These are phyloP conservation scores for Spodoptera frugiperda DNA, from an alignment of 1,140 invertebrate species.

Conservation along the genomic window DNA sequence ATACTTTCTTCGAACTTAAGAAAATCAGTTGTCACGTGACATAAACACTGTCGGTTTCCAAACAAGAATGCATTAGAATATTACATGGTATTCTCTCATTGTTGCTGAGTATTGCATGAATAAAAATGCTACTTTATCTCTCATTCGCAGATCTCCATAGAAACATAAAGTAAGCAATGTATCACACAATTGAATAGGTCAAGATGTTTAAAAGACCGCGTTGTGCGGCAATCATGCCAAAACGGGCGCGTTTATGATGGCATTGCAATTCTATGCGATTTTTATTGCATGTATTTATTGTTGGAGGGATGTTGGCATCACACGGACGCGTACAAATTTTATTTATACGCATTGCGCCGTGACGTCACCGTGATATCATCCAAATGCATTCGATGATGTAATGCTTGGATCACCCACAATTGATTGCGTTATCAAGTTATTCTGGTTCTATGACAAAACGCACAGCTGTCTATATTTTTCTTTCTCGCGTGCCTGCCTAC, in stretches of 20 bases:
- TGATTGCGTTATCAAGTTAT: constrained; percentile 46
- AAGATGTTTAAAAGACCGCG: constrained; percentile 40
- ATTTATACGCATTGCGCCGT: constrained; percentile 54
- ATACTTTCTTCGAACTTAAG: neutral
- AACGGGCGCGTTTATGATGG: constrained; percentile 52
- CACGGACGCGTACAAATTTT: constrained; percentile 29
- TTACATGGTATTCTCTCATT: neutral
- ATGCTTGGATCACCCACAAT: constrained; percentile 57
- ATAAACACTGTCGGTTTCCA: neutral
- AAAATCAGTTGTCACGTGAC: neutral
- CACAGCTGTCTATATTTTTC: constrained; percentile 24
- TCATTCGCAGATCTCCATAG: constrained; percentile 15
- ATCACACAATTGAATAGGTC: constrained; percentile 41
- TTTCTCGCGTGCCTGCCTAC: constrained; percentile 2
- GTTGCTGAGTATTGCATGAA: constrained; percentile 1
- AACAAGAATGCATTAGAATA: neutral
- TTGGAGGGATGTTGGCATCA: constrained; percentile 54
- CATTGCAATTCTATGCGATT: constrained; percentile 51
- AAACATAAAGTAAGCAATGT: constrained; percentile 36
- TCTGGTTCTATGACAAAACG: constrained; percentile 3
- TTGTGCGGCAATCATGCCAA: constrained; percentile 55
- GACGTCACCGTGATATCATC: constrained; percentile 68
- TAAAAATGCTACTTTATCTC: constrained; percentile 5
- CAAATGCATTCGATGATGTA: constrained; percentile 58
- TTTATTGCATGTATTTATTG: constrained; percentile 53